Conservation (phyloP, 2,797 vertebrate species). For the Arctocebus calabarensis region DNA sequence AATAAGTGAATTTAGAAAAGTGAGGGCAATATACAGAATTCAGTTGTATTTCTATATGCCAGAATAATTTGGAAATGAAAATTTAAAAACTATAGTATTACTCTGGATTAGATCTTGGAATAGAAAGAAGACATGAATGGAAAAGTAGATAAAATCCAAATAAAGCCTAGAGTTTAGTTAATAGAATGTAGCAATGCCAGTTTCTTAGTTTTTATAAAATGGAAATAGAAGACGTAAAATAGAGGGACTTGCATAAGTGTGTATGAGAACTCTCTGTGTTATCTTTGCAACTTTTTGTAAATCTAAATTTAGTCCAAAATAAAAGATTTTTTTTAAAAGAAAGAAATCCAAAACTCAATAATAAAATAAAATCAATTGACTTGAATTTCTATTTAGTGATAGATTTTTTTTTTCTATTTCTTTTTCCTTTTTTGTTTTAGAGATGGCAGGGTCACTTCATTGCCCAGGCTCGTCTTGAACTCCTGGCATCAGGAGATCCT, state of each 20-base stretch:
- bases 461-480: too few relatives aligned
- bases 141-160: conserved; percentile 27
- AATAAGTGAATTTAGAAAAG: not conserved
- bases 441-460: too few relatives aligned
- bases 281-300: not conserved
- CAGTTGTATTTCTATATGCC: not conserved
- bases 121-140: not conserved
- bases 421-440: too few relatives aligned
- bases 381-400: conserved; percentile 22
- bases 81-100: not conserved
- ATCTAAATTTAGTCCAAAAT: conserved; percentile 42
- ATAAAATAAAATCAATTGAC: conserved; percentile 11
- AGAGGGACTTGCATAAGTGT: not conserved
- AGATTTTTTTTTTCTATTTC: not conserved
- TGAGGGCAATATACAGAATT: not conserved
- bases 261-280: not conserved
- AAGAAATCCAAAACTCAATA: not conserved
- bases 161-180: conserved; percentile 3
- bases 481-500: too few relatives aligned
- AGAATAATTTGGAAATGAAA: conserved; percentile 51
- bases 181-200: not conserved
- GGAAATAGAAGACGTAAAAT: conserved; percentile 1
- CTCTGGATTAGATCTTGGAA: conserved; percentile 25
- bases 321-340: not conserved
- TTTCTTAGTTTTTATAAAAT: conserved; percentile 48